A percentile compares a stretch with the other conserved stretches of the same genome.
phyloP scores from a whole-genome alignment of 1,140 invertebrate species.

The Papilio machaon region DNA sequence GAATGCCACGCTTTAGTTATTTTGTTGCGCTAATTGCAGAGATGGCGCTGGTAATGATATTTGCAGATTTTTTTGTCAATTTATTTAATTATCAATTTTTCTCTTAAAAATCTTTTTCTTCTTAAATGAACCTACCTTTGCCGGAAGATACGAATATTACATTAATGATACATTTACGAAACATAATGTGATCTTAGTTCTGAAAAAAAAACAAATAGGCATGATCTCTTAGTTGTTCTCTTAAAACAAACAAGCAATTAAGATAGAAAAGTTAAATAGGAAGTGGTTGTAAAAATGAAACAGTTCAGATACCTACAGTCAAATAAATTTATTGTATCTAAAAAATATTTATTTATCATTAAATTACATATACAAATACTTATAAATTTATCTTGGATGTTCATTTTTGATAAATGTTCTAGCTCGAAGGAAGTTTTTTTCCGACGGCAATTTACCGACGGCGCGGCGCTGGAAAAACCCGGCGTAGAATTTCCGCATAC shows the following conservation, averaged over 20 bases:
- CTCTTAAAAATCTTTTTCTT: background rate
- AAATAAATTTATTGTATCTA: too few relatives aligned
- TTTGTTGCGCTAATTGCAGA: conserved; percentile 46
- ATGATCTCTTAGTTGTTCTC: too few relatives aligned
- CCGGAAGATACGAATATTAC: background rate
- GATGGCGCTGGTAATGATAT: conserved; percentile 65
- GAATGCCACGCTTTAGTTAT: conserved; percentile 17
- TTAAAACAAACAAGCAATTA: too few relatives aligned
- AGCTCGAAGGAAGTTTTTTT: background rate
- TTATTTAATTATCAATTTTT: background rate
- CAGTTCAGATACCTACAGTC: too few relatives aligned
- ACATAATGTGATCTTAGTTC: too few relatives aligned
- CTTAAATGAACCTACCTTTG: background rate
- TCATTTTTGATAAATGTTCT: background rate
- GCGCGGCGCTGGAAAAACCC: background rate
- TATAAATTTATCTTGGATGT: background rate
- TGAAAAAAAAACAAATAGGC: too few relatives aligned
- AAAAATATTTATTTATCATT: background rate
- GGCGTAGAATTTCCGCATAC: background rate
- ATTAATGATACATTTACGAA: too few relatives aligned
- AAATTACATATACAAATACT: background rate
- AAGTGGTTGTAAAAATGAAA: too few relatives aligned
- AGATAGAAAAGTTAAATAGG: too few relatives aligned
- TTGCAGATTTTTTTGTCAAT: conserved; percentile 35
- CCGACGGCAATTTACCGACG: conserved; percentile 12